Percentiles rank a stretch among this genome's conserved stretches.
Conservation (phyloP, 2,888 invertebrate species). For the Caenorhabditis macrosperma region DNA sequence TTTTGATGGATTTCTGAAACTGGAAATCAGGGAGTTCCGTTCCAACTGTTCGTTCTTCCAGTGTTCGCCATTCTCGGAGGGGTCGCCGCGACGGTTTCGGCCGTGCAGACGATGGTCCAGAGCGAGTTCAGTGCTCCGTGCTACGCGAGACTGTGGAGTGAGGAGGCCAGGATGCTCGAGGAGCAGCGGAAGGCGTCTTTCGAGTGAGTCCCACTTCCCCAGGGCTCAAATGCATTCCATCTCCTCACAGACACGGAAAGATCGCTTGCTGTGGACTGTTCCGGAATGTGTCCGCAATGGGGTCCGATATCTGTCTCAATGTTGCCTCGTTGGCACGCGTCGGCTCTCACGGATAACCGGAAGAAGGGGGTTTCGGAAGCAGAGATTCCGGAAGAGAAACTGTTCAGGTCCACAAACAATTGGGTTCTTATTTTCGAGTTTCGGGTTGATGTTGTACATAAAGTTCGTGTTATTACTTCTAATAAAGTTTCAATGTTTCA, state of each 20-base stretch:
- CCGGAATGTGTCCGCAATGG: conserved; percentile 68
- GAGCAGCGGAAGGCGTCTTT: conserved; percentile 15
- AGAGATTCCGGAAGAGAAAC: no score
- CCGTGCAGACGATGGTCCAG: conserved; percentile 66
- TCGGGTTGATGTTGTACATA: no score
- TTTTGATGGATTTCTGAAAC: no score
- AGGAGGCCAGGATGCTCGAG: conserved; percentile 18
- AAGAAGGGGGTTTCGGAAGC: no score
- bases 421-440: background rate
- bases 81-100: conserved; percentile 66
- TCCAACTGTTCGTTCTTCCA: no score
- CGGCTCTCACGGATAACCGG: conserved; percentile 62
- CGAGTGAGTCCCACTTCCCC: no score
- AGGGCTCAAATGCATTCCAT: background rate
- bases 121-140: conserved; percentile 74
- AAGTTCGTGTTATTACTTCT: no score
- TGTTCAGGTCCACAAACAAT: conserved; percentile 26
- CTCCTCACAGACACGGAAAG: conserved; percentile 54
- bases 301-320: conserved; percentile 62
- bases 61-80: conserved; percentile 70
- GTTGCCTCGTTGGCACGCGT: conserved; percentile 17
- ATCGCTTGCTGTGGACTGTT: conserved; percentile 74
- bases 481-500: background rate
- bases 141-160: conserved; percentile 56
- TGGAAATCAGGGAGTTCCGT: no score